phyloP scores from a whole-genome alignment of 2,888 invertebrate species.

The Brenthis ino region DNA sequence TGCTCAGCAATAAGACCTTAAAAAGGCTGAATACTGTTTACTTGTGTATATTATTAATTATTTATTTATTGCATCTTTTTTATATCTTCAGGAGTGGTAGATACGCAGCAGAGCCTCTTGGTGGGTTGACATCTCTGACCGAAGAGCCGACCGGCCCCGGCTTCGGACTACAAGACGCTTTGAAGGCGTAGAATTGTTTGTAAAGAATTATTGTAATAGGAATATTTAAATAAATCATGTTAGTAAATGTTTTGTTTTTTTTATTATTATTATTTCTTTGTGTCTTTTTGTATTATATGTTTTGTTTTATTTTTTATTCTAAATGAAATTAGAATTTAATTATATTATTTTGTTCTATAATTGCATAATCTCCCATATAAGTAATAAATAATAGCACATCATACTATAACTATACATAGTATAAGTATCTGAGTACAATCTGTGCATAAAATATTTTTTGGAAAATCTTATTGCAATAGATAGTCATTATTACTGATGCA shows the following conservation, averaged over 20 bases:
- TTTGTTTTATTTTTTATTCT: background rate
- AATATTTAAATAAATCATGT: conserved; percentile 74
- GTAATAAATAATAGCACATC: no score
- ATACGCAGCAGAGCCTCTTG: conserved; percentile 95
- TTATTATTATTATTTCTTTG: conserved; percentile 15
- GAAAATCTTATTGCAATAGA: no score
- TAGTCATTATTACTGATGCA: no score
- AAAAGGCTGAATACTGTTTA: no score
- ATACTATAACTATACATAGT: no score
- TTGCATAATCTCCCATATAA: no score
- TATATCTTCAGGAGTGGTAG: conserved; percentile 88
- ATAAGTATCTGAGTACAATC: no score
- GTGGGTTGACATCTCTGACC: conserved; percentile 92
- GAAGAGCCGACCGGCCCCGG: conserved; percentile 96
- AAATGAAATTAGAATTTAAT: no score
- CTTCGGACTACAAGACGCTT: conserved; percentile 87
- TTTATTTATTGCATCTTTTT: conserved; percentile 11
- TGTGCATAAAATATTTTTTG: no score
- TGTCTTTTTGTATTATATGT: background rate
- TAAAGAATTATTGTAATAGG: conserved; percentile 51
- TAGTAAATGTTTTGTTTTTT: conserved; percentile 52
- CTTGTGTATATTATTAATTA: no score
- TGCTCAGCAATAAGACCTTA: no score
- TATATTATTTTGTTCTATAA: no score
- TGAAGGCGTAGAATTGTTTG: conserved; percentile 54